These are phyloP conservation scores for Drosophila chauvacae DNA, from an alignment of 1,140 invertebrate genomes.

Conservation along the genomic window DNA sequence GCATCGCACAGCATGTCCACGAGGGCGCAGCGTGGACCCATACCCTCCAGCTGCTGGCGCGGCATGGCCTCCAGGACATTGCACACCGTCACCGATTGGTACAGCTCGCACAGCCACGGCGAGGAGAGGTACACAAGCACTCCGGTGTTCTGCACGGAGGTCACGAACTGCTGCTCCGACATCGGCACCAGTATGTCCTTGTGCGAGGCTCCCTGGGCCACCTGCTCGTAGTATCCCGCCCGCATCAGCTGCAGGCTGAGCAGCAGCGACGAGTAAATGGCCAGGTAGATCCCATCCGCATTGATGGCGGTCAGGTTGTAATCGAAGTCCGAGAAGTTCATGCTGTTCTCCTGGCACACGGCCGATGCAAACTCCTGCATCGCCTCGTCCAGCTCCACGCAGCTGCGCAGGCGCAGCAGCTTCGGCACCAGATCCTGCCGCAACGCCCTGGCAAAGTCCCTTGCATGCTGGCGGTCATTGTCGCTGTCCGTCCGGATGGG, in stretches of 20 bases:
- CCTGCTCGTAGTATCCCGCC: conserved; percentile 90
- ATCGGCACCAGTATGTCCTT: conserved; percentile 85
- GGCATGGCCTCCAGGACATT: conserved; percentile 88
- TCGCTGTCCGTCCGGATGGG: conserved; percentile 79
- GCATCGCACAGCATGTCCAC: conserved; percentile 88
- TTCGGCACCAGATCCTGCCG: conserved; percentile 89
- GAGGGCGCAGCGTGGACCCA: conserved; percentile 70
- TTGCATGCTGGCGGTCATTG: conserved; percentile 81
- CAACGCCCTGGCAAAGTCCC: conserved; percentile 77
- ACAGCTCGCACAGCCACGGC: conserved; percentile 95
- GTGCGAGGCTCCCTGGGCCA: conserved; percentile 75
- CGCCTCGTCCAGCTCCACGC: conserved; percentile 91
- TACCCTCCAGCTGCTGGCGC: conserved; percentile 62
- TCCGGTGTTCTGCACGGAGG: conserved; percentile 95
- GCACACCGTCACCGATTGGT: conserved; percentile 92
- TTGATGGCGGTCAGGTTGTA: conserved; percentile 93
- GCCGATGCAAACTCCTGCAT: conserved; percentile 96
- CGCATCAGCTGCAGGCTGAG: conserved; percentile 93
- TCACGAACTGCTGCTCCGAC: conserved; percentile 93
- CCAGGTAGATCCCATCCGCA: conserved; percentile 96
- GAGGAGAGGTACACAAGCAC: conserved; percentile 95
- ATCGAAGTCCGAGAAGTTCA: conserved; percentile 84
- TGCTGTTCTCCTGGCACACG: conserved; percentile 93
- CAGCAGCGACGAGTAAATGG: conserved; percentile 93
- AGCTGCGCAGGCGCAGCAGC: conserved; percentile 86